These are phyloP conservation scores for Orchesella flavescens DNA, from an alignment of 2,888 invertebrate genomes.

Conservation along the genomic window DNA sequence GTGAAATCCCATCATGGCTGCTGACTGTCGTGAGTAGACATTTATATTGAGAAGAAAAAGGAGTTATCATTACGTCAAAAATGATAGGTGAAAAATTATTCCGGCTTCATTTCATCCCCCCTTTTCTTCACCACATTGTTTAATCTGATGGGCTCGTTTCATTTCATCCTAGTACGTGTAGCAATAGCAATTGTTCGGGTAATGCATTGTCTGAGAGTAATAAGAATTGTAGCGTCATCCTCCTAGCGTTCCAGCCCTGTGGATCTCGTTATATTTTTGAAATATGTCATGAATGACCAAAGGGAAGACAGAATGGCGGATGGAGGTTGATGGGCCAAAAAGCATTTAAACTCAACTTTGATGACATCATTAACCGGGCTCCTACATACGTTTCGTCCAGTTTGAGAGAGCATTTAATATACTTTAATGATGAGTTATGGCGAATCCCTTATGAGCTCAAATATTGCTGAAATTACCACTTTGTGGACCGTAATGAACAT, in stretches of 20 bases:
- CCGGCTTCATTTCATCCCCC: conserved; percentile 19
- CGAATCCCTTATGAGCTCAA: conserved; percentile 8
- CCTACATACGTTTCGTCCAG: conserved; percentile 4
- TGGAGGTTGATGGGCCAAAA: not conserved
- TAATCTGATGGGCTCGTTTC: conserved; percentile 10
- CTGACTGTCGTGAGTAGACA: conserved; percentile 34
- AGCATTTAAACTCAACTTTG: not conserved
- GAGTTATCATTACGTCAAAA: conserved; percentile 64
- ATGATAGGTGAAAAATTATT: conserved; percentile 61
- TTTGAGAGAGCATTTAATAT: conserved; percentile 22
- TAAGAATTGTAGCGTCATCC: not conserved
- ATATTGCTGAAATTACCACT: not conserved
- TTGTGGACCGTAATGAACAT: too few species aligned
- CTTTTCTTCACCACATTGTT: conserved; percentile 12
- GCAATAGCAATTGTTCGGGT: not conserved
- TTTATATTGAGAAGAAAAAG: conserved; percentile 44
- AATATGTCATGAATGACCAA: conserved; percentile 38
- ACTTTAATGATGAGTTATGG: conserved; percentile 25
- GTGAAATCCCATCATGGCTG: conserved; percentile 4
- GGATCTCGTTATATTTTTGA: conserved; percentile 33
- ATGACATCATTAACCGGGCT: conserved; percentile 30
- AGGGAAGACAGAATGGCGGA: conserved; percentile 1
- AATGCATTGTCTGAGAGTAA: not conserved
- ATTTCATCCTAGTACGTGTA: not conserved
- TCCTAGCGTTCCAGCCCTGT: not conserved